Evolutionary conservation across 1,140 invertebrate genomes (phyloP).

Genomic region (Trachelipus rathkii): DNA sequence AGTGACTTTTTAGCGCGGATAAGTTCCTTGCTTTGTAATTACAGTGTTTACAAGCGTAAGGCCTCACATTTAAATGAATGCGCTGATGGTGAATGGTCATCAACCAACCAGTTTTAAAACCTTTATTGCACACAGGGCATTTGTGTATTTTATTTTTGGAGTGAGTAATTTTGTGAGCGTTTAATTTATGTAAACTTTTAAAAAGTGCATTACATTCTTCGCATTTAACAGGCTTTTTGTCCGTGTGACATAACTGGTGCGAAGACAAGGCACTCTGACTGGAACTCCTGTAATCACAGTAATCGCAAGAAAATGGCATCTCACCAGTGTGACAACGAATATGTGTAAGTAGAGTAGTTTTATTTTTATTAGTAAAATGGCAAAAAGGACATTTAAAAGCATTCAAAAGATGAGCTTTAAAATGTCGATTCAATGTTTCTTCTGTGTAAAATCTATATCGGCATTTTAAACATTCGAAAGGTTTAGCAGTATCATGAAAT

Average conservation of each 20-base stretch:
- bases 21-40: background rate
- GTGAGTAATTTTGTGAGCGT: constrained; percentile 2
- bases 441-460: background rate
- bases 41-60: background rate
- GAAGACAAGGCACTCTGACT: background rate
- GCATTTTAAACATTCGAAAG: background rate
- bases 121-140: background rate
- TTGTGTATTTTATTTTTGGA: background rate
- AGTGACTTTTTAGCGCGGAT: background rate
- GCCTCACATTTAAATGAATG: background rate
- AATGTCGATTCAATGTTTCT: background rate
- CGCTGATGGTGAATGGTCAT: constrained; percentile 1
- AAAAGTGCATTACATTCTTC: background rate
- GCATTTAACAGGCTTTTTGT: background rate
- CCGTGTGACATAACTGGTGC: background rate
- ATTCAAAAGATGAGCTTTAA: background rate
- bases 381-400: background rate
- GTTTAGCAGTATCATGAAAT: background rate
- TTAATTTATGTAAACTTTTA: background rate
- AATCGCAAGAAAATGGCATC: background rate
- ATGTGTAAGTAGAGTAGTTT: background rate
- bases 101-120: background rate
- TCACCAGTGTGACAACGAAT: background rate
- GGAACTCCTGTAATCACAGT: background rate
- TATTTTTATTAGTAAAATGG: background rate